phyloP scores from a whole-genome alignment of 2,113 vertebrate species.

The Oophaga pumilio region DNA sequence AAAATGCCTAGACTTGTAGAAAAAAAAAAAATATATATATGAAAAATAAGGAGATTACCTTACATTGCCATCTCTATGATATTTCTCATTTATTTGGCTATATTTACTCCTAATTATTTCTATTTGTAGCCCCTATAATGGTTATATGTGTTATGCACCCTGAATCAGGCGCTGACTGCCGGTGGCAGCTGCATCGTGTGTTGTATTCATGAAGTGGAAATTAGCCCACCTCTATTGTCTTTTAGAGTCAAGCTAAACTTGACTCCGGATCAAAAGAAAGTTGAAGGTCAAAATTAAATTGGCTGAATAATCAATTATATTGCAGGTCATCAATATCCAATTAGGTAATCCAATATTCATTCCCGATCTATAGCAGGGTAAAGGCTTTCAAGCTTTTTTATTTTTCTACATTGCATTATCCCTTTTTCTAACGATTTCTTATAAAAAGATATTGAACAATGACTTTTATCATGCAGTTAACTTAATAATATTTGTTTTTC shows the following conservation, averaged over 20 bases:
- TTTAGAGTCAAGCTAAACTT: slow-evolving; percentile 21
- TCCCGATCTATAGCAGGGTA: background rate
- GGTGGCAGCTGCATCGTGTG: background rate
- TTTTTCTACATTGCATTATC: background rate
- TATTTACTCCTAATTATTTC: background rate
- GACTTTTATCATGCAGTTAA: background rate
- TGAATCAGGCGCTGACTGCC: background rate
- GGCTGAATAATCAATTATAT: background rate
- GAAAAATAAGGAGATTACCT: background rate
- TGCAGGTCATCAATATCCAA: slow-evolving; percentile 15
- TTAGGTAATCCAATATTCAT: background rate
- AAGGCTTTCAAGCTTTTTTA: background rate
- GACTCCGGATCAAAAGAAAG: slow-evolving; percentile 15
- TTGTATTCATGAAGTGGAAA: background rate
- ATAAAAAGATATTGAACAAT: background rate
- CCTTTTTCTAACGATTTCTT: background rate
- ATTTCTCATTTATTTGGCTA: background rate
- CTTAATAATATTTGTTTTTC: background rate
- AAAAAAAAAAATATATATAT: background rate
- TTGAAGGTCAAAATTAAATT: slow-evolving; percentile 39
- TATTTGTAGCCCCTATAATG: background rate
- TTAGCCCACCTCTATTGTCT: background rate
- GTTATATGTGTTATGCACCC: background rate
- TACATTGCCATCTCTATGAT: background rate
- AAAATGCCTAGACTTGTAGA: background rate